Base-by-base conservation (phyloP, 1,140 invertebrate genomes). In the Colletes latitarsis region DNA sequence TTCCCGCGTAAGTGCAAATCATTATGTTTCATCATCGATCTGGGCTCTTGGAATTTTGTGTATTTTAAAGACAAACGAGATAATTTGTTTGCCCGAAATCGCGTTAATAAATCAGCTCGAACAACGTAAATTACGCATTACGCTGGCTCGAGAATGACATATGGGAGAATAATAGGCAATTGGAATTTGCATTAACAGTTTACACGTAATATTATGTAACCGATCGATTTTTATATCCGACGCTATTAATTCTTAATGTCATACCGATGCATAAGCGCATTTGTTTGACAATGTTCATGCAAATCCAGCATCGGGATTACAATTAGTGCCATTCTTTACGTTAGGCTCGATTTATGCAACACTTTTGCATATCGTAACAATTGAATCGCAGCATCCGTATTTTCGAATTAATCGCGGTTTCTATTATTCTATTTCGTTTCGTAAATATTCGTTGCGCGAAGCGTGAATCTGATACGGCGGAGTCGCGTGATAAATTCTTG, bases 331-430 rank as follows among this genome's bases (percentile, higher is more conserved):
- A 63, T 74, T 52, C 57, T n/a, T 62, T 10, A 21, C 19, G 3
- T 14, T 4, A 5, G 6, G 15, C 30, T 30, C 6, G 41, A 49
- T 72, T 14, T 14, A 15, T 30, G 5, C 55, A 12, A 17, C 21
- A 6, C 8, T 19, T 74, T 49, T 63, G 17, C 58, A 39, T 63
- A 52, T 49, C 17, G 71, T 10, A 19, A 63, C 57, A 63, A 63
- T 63, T 39, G 58, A 62, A 73, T 49, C 10, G 1, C 58, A 14
- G 41, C 58, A 52, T 74, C 43, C 21, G 70, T 15, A 19, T 74
- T 39, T 74, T 63, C 71, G 10, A 41, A 52, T 17, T n/a, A n/a
- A 6, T 55, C 6, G 4, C 0, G 10, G 6, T 4, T 3, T 21
- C n/a, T 21, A 17, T 14, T 52, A 9, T 19, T 4, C 41, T 46